Evolutionary conservation across 2,113 vertebrate species (phyloP).

Genomic region (Chaenocephalus aceratus): DNA sequence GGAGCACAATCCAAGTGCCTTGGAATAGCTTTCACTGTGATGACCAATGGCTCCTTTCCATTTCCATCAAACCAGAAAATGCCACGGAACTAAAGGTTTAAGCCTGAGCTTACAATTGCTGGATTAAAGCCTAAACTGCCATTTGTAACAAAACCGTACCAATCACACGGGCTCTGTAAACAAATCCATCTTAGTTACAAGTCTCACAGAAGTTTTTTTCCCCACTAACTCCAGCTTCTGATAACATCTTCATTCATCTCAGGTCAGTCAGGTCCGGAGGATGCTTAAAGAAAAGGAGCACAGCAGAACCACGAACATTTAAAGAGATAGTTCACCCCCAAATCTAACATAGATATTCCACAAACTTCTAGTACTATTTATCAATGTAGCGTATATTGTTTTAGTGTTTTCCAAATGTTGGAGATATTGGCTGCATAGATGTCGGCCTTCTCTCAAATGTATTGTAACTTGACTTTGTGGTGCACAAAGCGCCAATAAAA

Average conservation of each 20-base stretch:
- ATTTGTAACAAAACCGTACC: slow-evolving; percentile 48
- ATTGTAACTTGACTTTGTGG: too few species aligned
- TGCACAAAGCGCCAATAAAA: too few species aligned
- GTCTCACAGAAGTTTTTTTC: not conserved
- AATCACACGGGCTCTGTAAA: slow-evolving; percentile 47
- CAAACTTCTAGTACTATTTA: too few species aligned
- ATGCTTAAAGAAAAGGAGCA: not conserved
- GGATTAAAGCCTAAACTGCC: slow-evolving; percentile 60
- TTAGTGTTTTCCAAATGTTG: too few species aligned
- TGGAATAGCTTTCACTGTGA: slow-evolving; percentile 69
- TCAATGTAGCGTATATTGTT: too few species aligned
- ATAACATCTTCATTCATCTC: not conserved
- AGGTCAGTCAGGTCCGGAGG: not conserved
- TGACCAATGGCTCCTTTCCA: slow-evolving; percentile 74
- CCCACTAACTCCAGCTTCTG: not conserved
- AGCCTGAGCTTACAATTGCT: slow-evolving; percentile 59
- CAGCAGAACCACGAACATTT: not conserved
- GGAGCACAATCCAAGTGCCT: slow-evolving; percentile 59
- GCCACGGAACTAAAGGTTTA: slow-evolving; percentile 65
- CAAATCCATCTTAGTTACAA: slow-evolving; percentile 56
- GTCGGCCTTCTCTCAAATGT: not conserved
- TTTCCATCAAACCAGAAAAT: slow-evolving; percentile 73
- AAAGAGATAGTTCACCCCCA: not conserved
- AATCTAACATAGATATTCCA: too few species aligned
- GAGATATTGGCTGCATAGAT: too few species aligned